Evolutionary conservation across 1,140 invertebrate genomes (phyloP).

Genomic region (Vollenhovia emeryi): DNA sequence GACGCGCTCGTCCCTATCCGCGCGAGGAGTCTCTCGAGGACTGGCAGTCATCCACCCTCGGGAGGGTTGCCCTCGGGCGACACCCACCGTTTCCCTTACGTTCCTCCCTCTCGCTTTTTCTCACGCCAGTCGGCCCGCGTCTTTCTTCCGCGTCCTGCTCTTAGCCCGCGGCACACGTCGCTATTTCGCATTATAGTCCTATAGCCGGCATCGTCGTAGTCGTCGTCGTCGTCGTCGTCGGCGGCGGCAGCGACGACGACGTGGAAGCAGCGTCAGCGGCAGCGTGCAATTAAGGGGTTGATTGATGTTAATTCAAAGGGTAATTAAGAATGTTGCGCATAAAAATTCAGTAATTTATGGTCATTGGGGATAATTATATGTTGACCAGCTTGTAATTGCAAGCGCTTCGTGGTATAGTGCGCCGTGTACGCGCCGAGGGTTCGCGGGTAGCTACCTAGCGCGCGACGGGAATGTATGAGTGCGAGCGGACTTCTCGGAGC

Average conservation of each 20-base stretch:
- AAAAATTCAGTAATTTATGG: constrained; percentile 86
- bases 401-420: constrained; percentile 76
- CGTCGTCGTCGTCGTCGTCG: not conserved
- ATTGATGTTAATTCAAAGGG: constrained; percentile 86
- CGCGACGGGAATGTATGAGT: not conserved
- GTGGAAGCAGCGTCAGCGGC: constrained; percentile 72
- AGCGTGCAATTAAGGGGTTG: constrained; percentile 85
- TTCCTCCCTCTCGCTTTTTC: constrained; percentile 13
- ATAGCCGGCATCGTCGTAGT: constrained; percentile 2
- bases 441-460: constrained; percentile 68
- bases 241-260: not conserved
- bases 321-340: constrained; percentile 86
- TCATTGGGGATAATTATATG: constrained; percentile 86
- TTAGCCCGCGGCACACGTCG: constrained; percentile 56
- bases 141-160: constrained; percentile 32
- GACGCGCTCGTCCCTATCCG: not conserved
- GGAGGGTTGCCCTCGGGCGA: constrained; percentile 20
- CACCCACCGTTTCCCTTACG: constrained; percentile 36
- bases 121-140: constrained; percentile 23
- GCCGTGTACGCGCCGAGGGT: constrained; percentile 59
- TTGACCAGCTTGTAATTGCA: constrained; percentile 86
- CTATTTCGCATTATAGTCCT: constrained; percentile 67
- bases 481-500: constrained; percentile 55
- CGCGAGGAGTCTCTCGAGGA: not conserved
- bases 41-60: constrained; percentile 55